Base-by-base conservation (phyloP, 2,888 invertebrate species). In the Chloroclystis v-ata region DNA sequence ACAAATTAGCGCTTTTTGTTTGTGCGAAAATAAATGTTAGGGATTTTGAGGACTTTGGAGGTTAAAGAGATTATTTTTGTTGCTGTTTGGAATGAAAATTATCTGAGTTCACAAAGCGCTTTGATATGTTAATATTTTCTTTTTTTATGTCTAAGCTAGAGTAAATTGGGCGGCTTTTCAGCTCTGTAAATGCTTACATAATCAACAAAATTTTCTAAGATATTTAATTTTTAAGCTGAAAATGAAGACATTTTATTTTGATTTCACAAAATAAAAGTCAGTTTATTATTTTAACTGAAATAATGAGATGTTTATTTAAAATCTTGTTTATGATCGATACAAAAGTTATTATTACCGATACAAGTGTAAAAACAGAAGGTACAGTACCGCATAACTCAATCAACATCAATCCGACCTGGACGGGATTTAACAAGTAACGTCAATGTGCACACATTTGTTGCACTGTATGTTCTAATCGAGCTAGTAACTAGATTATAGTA, bases 381-480 rank as follows among this genome's bases (percentile, higher is more conserved):
- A 28, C 45, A 49, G 20, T 45, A 52, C 61, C 66, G 67, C 66
- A 78, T 81, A 80, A 82, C 80, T 84, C 82, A 82, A 83, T 84
- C 82, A 82, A 77, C 77, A 80, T 83, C 79, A 69, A 60, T 67
- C 67, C 61, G 69, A 60, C 67, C 66, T 65, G 66, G 70, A 71
- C 71, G 65, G 64, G 71, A 73, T 82, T 82, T 76, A 78, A 79
- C 80, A 76, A 78, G 76, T 76, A 69, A 67, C 69, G 70, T 65
- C 67, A 68, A 58, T 69, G 63, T 67, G 57, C 56, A 50, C 39
- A 50, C 43, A 47, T 50, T 59, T 46, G 49, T 44, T 33, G 13
- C 13, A 14, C 4, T 16, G 24, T 13, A 6, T 13, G 12, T 49
- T 20, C 28, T 39, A 37, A 14, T 2, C 39, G 25, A 12, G 14